phyloP scores from a whole-genome alignment of 2,113 vertebrate genomes.

The Brachyhypopomus gauderio region DNA sequence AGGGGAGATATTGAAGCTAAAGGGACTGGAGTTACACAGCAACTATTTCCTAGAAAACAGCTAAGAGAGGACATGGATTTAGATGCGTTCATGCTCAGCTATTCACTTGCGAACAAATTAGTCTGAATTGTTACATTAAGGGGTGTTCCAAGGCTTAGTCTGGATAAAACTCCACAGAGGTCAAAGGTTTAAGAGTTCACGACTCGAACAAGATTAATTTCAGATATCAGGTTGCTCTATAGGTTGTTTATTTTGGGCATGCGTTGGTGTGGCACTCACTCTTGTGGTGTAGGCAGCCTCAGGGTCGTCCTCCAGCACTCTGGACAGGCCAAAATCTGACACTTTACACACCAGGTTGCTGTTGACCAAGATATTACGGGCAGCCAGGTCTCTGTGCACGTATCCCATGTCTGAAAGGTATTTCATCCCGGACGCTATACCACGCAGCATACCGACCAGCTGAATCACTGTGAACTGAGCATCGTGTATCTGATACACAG shows the following conservation, averaged over 20 bases:
- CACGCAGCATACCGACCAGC: conserved; percentile 88
- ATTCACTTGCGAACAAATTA: neutral
- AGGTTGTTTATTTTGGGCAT: neutral
- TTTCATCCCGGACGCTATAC: conserved; percentile 88
- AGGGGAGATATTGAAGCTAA: conserved; percentile 36
- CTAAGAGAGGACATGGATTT: neutral
- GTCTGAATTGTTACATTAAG: neutral
- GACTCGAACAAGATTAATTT: neutral
- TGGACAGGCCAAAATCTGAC: conserved; percentile 87
- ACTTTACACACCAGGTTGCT: conserved; percentile 90
- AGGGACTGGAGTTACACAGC: conserved; percentile 8
- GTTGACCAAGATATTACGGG: conserved; percentile 89
- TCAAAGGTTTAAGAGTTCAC: neutral
- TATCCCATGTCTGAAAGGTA: conserved; percentile 91
- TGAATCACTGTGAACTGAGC: conserved; percentile 97
- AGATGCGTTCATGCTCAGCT: neutral
- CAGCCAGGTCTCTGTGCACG: conserved; percentile 85
- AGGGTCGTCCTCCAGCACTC: conserved; percentile 86
- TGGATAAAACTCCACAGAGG: neutral
- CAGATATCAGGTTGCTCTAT: neutral
- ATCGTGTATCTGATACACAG: conserved; percentile 86
- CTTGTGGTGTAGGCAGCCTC: conserved; percentile 88
- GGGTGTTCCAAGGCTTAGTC: neutral
- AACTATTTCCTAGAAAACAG: conserved; percentile 7
- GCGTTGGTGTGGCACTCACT: conserved; percentile 62